phyloP scores from a whole-genome alignment of 2,797 vertebrate species.

The Mormyrus hasselquistii region DNA sequence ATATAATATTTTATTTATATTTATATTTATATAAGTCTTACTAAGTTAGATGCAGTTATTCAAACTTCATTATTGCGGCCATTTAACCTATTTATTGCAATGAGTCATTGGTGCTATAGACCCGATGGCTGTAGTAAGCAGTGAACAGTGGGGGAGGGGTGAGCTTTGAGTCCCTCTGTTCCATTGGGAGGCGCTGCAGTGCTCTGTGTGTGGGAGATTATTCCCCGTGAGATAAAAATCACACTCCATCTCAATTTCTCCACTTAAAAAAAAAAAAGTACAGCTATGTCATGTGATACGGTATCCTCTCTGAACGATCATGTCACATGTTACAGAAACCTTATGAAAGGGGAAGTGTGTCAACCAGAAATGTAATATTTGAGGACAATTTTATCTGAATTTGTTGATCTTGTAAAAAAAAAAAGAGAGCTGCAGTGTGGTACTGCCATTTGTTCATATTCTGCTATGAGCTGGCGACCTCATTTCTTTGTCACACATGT shows the following conservation, averaged over 20 bases:
- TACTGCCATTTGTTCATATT: background rate
- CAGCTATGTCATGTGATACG: background rate
- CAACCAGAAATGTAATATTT: background rate
- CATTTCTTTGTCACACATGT: background rate
- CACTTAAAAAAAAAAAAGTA: background rate
- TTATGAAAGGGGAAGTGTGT: background rate
- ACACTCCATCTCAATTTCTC: background rate
- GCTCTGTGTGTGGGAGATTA: background rate
- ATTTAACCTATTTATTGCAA: background rate
- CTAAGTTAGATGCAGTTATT: background rate
- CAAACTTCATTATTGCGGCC: background rate
- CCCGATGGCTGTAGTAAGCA: background rate
- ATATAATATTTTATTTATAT: background rate
- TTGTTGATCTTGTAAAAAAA: background rate
- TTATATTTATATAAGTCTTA: background rate
- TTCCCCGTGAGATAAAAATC: constrained; percentile 6
- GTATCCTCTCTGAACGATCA: background rate
- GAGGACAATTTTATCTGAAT: background rate
- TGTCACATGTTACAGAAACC: constrained; percentile 9
- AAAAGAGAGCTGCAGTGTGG: background rate
- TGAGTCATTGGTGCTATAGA: background rate
- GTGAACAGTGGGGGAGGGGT: constrained; percentile 20
- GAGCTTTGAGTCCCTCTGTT: background rate
- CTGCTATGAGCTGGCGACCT: background rate
- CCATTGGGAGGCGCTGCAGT: constrained; percentile 25